A percentile compares a stretch with the other conserved stretches of the same genome.
These are phyloP conservation scores for Cichlasoma orientale DNA, from an alignment of 2,797 vertebrate genomes.

Conservation along the genomic window DNA sequence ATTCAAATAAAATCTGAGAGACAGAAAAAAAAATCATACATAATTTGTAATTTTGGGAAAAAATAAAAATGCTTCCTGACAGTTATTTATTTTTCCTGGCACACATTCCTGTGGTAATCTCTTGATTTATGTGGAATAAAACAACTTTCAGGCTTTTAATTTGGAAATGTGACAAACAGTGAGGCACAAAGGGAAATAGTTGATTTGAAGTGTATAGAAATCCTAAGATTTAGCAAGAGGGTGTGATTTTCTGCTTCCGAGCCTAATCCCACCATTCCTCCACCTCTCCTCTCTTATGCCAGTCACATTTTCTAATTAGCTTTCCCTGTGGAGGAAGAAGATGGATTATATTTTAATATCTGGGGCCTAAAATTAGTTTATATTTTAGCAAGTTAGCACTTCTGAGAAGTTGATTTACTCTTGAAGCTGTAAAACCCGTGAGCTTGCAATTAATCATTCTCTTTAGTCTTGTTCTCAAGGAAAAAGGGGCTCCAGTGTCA, in stretches of 20 bases:
- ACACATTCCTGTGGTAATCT: background rate
- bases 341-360: constrained; percentile 96
- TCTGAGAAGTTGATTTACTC: constrained; percentile 91
- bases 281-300: constrained; percentile 82
- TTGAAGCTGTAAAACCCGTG: constrained; percentile 88
- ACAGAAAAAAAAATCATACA: constrained; percentile 21
- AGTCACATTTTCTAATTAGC: constrained; percentile 91
- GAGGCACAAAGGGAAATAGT: constrained; percentile 74
- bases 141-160: constrained; percentile 36
- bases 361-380: constrained; percentile 92
- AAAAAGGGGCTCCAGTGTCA: constrained; percentile 80
- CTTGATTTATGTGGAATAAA: constrained; percentile 4
- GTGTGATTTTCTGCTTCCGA: constrained; percentile 74
- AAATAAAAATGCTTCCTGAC: constrained; percentile 5
- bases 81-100: background rate
- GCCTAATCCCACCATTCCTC: constrained; percentile 81
- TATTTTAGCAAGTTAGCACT: constrained; percentile 95
- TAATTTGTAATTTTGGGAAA: constrained; percentile 41
- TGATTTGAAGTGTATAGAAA: constrained; percentile 74
- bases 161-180: constrained; percentile 77
- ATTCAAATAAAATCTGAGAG: constrained; percentile 62
- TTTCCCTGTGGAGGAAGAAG: constrained; percentile 86
- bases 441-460: constrained; percentile 87
- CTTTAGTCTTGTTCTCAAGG: constrained; percentile 83
- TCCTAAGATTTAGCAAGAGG: constrained; percentile 73